Evolutionary conservation across 2,888 invertebrate species (phyloP), one percentile per base, ranked within the genome.

Genomic region (Dromius quadrimaculatus): DNA sequence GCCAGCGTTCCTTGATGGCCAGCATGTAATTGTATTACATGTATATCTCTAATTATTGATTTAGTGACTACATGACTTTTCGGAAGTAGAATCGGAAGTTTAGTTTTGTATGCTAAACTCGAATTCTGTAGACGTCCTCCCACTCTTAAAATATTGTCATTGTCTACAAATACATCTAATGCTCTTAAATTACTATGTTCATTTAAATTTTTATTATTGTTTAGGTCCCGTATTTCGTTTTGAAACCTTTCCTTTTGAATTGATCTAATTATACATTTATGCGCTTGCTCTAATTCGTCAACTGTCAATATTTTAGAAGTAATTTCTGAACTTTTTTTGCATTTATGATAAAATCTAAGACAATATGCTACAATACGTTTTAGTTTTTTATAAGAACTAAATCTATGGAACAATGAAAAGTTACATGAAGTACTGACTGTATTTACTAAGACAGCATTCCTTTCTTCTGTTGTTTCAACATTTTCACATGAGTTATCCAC

Each of bases 381-480:
- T 38, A 73, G 59, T 65, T 61, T 71, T 28, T 2, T 62, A 6
- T 73, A 15, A 1, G 66, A 57, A 4, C 71, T 73, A 57, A 61
- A 72, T 23, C 17, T 71, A 20, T 43, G 19, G 38, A 73, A 72
- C 4, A 73, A 36, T 13, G 50, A 1, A 50, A 50, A 50, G 47
- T 65, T 0, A 19, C 36, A 11, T 34, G 2, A 8, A 8, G 13
- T 17, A 15, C 6, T 43, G 2, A 50, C 15, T 9, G 43, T 38
- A 17, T 32, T 47, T n/a, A n/a, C n/a, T 13, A 20, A n/a, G 11
- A 13, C 22, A 1, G 32, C 2, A 13, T 50, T 62, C 2, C 65
- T 23, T 6, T 9, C 17, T 38, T 71, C 71, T 8, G 36, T 17
- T 4, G 41, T 11, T 5, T 38, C 15, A 11, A 28, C 23, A 5